Conservation (phyloP, 2,797 vertebrate species). For the Scarus forsteni region DNA sequence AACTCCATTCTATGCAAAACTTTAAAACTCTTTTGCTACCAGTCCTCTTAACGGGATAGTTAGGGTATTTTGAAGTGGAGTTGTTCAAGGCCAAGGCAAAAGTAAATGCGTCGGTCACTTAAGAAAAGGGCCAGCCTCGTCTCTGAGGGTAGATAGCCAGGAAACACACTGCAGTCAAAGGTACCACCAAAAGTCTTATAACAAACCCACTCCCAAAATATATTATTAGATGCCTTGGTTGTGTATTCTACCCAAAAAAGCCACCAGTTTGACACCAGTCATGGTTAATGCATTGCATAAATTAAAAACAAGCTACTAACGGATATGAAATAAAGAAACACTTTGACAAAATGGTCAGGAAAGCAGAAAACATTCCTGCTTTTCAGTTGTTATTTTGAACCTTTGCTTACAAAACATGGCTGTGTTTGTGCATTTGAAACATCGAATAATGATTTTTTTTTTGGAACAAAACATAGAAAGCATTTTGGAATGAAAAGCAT, state of each 20-base stretch:
- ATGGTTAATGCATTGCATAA: background rate
- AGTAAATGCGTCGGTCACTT: no score
- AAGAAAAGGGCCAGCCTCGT: no score
- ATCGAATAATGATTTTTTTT: conserved; percentile 27
- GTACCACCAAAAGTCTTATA: no score
- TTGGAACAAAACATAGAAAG: conserved; percentile 41
- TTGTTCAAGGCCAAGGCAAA: no score
- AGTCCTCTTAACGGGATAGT: no score
- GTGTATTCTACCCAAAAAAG: background rate
- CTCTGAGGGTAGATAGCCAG: no score
- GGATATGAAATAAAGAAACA: conserved; percentile 34
- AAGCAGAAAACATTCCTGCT: conserved; percentile 47
- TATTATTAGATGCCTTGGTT: background rate
- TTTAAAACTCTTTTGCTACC: no score
- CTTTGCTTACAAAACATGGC: conserved; percentile 57
- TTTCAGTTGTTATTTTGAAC: conserved; percentile 32
- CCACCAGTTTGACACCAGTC: background rate
- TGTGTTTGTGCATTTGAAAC: conserved; percentile 31
- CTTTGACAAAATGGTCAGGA: conserved; percentile 43
- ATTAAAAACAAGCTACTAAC: background rate
- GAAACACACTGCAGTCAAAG: no score
- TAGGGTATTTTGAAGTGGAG: no score
- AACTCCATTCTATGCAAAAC: no score
- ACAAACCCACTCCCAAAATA: no score
- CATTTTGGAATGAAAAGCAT: conserved; percentile 42